These are phyloP conservation scores for Bimastos eiseni DNA, from an alignment of 2,888 invertebrate species.

Conservation along the genomic window DNA sequence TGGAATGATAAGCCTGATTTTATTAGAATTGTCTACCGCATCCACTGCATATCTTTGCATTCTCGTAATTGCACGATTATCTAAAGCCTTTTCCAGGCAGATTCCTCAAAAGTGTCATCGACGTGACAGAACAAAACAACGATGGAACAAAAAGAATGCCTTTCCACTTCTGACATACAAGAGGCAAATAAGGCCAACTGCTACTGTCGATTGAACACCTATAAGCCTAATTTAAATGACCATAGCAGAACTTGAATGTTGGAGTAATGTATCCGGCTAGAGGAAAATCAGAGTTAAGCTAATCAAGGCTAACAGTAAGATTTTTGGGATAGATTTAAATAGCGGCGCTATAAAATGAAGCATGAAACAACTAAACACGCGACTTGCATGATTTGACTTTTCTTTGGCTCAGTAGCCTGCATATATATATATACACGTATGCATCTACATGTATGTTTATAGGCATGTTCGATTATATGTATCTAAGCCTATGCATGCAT, in stretches of 20 bases:
- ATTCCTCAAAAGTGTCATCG: not conserved
- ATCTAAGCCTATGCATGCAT: too few relatives aligned
- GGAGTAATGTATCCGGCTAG: too few relatives aligned
- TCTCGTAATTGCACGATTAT: not conserved
- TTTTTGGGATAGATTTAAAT: too few relatives aligned
- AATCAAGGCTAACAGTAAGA: too few relatives aligned
- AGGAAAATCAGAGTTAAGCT: too few relatives aligned
- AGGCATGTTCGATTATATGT: not conserved
- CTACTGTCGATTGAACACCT: too few relatives aligned
- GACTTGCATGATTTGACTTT: not conserved
- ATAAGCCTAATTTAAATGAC: too few relatives aligned
- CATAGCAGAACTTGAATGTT: too few relatives aligned
- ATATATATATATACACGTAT: too few relatives aligned
- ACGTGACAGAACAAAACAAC: not conserved
- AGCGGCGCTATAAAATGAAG: too few relatives aligned
- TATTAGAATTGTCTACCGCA: not conserved
- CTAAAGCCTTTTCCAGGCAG: not conserved
- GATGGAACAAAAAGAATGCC: not conserved
- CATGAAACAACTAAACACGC: not conserved
- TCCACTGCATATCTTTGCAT: not conserved
- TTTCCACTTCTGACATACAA: not conserved
- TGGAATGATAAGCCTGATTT: not conserved
- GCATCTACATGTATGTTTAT: not conserved
- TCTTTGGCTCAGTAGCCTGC: not conserved
- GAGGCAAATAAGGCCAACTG: too few relatives aligned